Base-by-base conservation (phyloP, 2,888 invertebrate species). In the Polietes domitor region DNA sequence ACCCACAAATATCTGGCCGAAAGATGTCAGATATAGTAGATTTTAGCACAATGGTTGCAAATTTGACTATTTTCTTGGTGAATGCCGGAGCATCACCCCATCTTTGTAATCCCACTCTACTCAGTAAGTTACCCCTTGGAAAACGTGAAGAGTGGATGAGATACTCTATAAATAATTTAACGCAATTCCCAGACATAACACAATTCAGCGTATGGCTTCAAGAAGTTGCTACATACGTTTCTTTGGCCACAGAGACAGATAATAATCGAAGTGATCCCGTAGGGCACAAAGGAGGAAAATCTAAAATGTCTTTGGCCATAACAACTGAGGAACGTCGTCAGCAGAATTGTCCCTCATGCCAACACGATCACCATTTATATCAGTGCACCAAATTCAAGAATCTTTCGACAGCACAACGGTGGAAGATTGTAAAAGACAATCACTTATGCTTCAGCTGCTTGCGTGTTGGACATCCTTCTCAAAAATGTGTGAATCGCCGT, bases 11-110 rank as follows among this genome's bases (percentile, higher is more conserved):
- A 24, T 28, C 72, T 41, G 75, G 74, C 24, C 77, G 63, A 15
- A 83, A 63, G 68, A 77, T 86, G 4, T 32, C 58, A 2, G 77
- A 83, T 68, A 82, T 86, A 7, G 63, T 86, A 15, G 78, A 82
- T 15, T 82, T 78, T 21, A 84, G 86, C 50, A 81, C 81, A 17
- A 32, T 61, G 61, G 61, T 61, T n/a, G 28, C 61, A 15, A 61
- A 61, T 32, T 26, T 61, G 17, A 61, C 61, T n/a, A 17, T 26
- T 17, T 61, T 61, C 32, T 32, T 61, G 32, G 61, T 32, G 17
- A 61, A 32, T 17, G 32, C 61, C n/a, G 17, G 17, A 2, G 32
- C 61, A 32, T 32, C 32, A 15, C 61, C 61, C 0, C 61, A 61
- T 10, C 32, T 61, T n/a, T 17, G 17, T 32, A 61, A 61, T 61